Conservation (phyloP, 2,113 vertebrate genomes). For the Ciconia boyciana region DNA sequence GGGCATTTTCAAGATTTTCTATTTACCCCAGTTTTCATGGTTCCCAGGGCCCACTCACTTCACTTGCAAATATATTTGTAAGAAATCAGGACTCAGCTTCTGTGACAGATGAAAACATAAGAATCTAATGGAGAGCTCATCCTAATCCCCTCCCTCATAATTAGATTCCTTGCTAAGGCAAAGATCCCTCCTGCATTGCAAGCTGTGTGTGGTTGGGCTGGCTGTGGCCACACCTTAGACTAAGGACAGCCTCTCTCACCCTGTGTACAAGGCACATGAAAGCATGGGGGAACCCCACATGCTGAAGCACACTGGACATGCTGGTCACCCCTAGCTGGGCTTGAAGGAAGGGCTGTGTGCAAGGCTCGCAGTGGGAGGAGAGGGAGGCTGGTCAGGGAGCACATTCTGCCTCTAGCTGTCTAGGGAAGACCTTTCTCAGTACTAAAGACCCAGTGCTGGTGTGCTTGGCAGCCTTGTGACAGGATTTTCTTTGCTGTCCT, state of each 20-base stretch:
- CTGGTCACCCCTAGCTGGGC: no score
- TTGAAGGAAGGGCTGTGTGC: not conserved
- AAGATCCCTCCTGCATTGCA: not conserved
- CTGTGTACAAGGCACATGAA: not conserved
- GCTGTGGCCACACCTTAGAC: not conserved
- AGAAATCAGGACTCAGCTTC: not conserved
- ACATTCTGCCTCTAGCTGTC: not conserved
- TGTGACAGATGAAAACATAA: not conserved
- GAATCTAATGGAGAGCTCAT: not conserved
- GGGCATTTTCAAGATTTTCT: not conserved
- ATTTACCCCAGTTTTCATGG: not conserved
- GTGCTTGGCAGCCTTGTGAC: not conserved
- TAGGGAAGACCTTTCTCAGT: not conserved
- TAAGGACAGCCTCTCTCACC: not conserved
- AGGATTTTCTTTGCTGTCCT: not conserved
- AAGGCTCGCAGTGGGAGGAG: not conserved
- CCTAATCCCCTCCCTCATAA: not conserved
- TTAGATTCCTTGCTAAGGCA: not conserved
- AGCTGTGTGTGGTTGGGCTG: not conserved
- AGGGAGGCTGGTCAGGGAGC: not conserved
- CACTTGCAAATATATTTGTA: not conserved
- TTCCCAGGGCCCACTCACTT: not conserved
- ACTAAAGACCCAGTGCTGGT: not conserved
- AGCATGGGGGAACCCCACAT: rapidly evolving
- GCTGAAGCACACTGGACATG: not conserved